Base-by-base conservation (phyloP, 2,888 invertebrate genomes). In the Pterobdella sp. region DNA sequence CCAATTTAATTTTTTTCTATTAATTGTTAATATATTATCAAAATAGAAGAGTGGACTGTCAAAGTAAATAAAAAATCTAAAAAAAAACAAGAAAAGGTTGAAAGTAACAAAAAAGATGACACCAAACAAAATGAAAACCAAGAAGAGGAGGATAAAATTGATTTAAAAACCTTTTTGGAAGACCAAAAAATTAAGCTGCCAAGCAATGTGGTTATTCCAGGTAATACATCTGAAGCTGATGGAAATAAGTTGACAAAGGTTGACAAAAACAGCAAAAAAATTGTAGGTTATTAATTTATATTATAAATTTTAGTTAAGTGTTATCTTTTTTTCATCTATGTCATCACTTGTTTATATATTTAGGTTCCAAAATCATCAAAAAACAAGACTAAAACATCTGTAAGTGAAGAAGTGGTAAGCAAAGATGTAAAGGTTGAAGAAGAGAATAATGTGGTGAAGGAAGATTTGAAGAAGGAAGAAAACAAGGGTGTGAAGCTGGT, bases 51-150 rank as follows among this genome's bases (percentile, higher is more conserved):
- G 26, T 56, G 60, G 60, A 56, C n/a, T 14, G 60, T 56, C 4
- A 56, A 56, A n/a, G 26, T 26, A 56, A 26, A 56, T n/a, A 56
- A 26, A n/a, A 56, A 56, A n/a, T 26, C n/a, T 3, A 56, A 56
- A 26, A 56, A 56, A n/a, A 56, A 56, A n/a, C 7, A 56, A 56
- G 60, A 56, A 56, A n/a, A 56, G 4, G 60, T 26, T 56, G 60
- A 26, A 22, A 26, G 18, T 56, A 26, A n/a, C 18, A 56, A 56
- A 26, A 56, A 56, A n/a, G 14, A 56, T 26, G 26, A 56, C 18
- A 42, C 18, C 42, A 42, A 18, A 18, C 4, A n/a, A 22, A 56
- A n/a, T 14, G n/a, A n/a, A 56, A 26, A 56, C 60, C 4, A 26
- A 56, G 14, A 56, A 56, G n/a, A 56, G 60, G 4, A 22, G 18